Base-by-base conservation (phyloP, 2,113 vertebrate species). In the Chamaea fasciata region DNA sequence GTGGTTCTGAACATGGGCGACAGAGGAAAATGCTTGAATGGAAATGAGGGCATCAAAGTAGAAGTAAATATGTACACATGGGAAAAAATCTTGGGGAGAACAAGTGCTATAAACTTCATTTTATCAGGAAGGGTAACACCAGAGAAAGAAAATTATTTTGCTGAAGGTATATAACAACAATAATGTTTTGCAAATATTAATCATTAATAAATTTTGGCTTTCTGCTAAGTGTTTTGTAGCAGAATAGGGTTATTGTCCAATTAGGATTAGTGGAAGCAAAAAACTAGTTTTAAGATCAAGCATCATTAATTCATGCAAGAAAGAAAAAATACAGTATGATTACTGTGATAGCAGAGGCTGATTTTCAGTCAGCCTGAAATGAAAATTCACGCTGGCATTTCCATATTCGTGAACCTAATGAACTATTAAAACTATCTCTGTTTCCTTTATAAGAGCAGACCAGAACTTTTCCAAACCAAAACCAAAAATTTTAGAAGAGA, bases 1-100 rank as follows among this genome's bases (percentile, higher is more conserved):
- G 18, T 7, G 9, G 8, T 24, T 69, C 15, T 79, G 69, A 78
- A 59, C 0, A 0, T 6, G 19, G 16, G 8, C 69, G 17, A 1
- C 0, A 59, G 56, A 50, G 26, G 28, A 81, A 30, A 73, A 60
- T 8, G 4, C n/a, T 47, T n/a, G 14, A 64, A 76, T 22, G 13
- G 33, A 21, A 63, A 63, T 8, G 17, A 93, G 31, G 33, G 15
- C 27, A 13, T 20, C 14, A 67, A 69, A 67, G 35, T 13, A 52
- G 35, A 87, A 87, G 21, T 21, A 70, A 70, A 71, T 39, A 23
- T 17, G 31, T 3, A 37, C 31, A 77, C 31, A 35, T 19, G 11
- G 53, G 28, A 4, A 78, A 80, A 89, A 94, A 47, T 2, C 11
- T 13, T 2, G 0, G 7, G 11, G 18, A 83, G 5, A 42, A 35